Evolutionary conservation across 2,888 invertebrate genomes (phyloP).

Genomic region (Conomelus anceps): DNA sequence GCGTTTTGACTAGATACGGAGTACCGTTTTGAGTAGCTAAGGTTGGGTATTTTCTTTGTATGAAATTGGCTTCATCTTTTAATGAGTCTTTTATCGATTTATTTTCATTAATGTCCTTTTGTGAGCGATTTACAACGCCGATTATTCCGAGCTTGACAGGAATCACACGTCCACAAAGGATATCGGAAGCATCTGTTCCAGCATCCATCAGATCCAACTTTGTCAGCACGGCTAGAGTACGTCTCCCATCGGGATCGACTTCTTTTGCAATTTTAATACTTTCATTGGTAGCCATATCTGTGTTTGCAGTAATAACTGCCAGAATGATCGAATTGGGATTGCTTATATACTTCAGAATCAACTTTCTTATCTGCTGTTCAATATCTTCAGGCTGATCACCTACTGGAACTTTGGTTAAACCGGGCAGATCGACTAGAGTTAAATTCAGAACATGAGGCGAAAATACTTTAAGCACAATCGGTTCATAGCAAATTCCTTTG

Average conservation of each 20-base stretch:
- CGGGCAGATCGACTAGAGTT: conserved; percentile 57
- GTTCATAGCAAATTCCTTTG: conserved; percentile 48
- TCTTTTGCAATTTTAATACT: conserved; percentile 55
- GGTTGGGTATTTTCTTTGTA: conserved; percentile 96
- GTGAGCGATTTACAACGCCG: conserved; percentile 97
- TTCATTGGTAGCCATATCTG: conserved; percentile 59
- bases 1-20: conserved; percentile 90
- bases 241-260: conserved; percentile 51
- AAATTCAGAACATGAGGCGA: conserved; percentile 49
- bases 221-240: conserved; percentile 58
- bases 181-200: conserved; percentile 97
- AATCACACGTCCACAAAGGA: conserved; percentile 93
- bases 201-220: conserved; percentile 62
- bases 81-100: conserved; percentile 71
- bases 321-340: conserved; percentile 57
- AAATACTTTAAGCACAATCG: conserved; percentile 54
- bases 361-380: conserved; percentile 49
- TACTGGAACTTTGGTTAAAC: conserved; percentile 56
- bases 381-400: conserved; percentile 59
- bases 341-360: conserved; percentile 49
- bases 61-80: conserved; percentile 88
- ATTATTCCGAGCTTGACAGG: conserved; percentile 97
- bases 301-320: conserved; percentile 55
- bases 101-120: conserved; percentile 91
- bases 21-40: conserved; percentile 95